Percentiles rank a stretch among this genome's conserved stretches.
phyloP scores from a whole-genome alignment of 2,888 invertebrate genomes.

The Epirrita christyi region DNA sequence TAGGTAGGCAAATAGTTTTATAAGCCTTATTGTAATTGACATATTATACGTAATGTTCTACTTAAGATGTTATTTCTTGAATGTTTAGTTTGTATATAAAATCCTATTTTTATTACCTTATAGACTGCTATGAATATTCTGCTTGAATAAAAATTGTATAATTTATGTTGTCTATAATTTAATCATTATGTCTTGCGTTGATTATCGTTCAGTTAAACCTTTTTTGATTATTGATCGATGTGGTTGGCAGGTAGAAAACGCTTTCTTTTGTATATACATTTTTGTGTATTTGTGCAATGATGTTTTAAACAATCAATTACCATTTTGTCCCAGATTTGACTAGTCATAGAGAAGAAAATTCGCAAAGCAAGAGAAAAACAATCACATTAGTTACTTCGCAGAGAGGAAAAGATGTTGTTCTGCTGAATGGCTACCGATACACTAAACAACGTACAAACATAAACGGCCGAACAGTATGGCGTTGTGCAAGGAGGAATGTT shows the following conservation, averaged over 20 bases:
- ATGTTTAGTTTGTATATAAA: conserved; percentile 67
- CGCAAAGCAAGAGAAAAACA: neutral
- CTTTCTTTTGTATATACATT: too few species aligned
- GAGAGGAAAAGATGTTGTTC: neutral
- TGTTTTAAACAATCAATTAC: too few species aligned
- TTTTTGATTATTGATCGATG: too few species aligned
- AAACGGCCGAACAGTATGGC: neutral
- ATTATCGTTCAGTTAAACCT: neutral
- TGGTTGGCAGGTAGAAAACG: too few species aligned
- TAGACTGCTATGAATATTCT: conserved; percentile 54
- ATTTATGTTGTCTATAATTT: neutral
- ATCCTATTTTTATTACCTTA: conserved; percentile 63
- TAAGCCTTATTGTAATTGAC: conserved; percentile 66
- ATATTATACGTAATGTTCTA: conserved; percentile 49
- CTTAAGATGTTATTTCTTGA: conserved; percentile 59
- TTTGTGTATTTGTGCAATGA: too few species aligned
- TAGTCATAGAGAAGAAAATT: neutral
- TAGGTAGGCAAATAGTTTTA: conserved; percentile 57
- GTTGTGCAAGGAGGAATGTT: neutral
- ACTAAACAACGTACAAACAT: neutral
- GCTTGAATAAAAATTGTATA: conserved; percentile 45
- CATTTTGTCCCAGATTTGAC: neutral
- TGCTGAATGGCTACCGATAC: neutral
- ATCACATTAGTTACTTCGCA: neutral
- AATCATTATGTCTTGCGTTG: too few species aligned